Evolutionary conservation across 2,113 vertebrate genomes (phyloP), one percentile per base, ranked within the genome.

Genomic region (Illadopsis cleaveri): DNA sequence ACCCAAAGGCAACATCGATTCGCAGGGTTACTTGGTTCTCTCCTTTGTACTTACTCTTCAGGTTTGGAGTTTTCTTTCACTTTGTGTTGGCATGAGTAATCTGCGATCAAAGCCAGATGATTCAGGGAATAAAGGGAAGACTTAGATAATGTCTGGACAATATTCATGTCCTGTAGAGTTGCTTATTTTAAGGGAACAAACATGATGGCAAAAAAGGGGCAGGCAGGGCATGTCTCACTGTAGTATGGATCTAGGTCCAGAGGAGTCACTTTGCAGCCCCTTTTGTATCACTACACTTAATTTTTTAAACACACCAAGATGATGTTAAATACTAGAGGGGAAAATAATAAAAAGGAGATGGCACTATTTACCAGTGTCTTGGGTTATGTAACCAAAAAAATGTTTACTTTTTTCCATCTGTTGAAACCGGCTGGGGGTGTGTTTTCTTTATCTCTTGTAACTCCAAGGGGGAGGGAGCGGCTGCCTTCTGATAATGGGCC

Each of bases 1-100:
- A 68, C 27, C 18, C 38, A 30, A 60, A 50, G 37, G 27, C 54
- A 83, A 21, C 37, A 40, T 7, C 0, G 0, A 45, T n/a, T 56
- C 48, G 31, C 8, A 53, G 30, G 24, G n/a, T 64, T 68, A n/a
- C 38, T 72, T 31, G 9, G 8, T 60, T 72, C n/a, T 45, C 35
- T 58, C 47, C 38, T 61, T 75, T 37, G 15, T 11, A 11, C 21
- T 84, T 33, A 27, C 40, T 42, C 45, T 48, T 51, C 30, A 23
- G 24, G 18, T 38, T 4, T 54, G 61, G 47, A 66, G 19, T 75
- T 92, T 65, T 45, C 44, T 71, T 83, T 68, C n/a, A 23, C 35
- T 89, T 56, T 53, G 35, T 1, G 0, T 30, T 82, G 82, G 35
- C 53, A 38, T 8, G 6, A 60, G n/a, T 17, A 56, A 24, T n/a